phyloP scores from a whole-genome alignment of 2,797 vertebrate species.

The Acipenser transmontanus region DNA sequence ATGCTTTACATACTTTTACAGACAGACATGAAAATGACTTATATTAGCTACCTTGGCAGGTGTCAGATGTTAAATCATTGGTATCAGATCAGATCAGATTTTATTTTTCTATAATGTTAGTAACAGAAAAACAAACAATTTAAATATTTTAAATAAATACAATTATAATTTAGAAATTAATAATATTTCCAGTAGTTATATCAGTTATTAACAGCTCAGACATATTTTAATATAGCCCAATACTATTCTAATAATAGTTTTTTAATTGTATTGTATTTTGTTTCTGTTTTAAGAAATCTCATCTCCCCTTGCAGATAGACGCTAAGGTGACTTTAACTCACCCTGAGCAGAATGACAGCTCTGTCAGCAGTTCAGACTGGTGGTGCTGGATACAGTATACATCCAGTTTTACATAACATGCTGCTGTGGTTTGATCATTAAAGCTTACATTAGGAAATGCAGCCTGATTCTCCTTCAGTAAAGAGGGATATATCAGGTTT shows the following conservation, averaged over 20 bases:
- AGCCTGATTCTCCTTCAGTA: slow-evolving; percentile 27
- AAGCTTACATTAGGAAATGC: slow-evolving; percentile 44
- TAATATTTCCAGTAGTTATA: too few relatives aligned
- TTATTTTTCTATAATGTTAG: too few relatives aligned
- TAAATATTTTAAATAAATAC: too few relatives aligned
- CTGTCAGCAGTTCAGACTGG: slow-evolving; percentile 32
- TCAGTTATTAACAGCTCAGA: too few relatives aligned
- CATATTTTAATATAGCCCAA: too few relatives aligned
- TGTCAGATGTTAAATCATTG: too few relatives aligned
- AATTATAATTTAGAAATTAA: too few relatives aligned
- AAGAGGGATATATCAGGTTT: slow-evolving; percentile 18
- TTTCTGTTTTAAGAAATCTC: not conserved
- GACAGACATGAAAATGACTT: too few relatives aligned
- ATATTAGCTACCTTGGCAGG: too few relatives aligned
- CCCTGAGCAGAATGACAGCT: slow-evolving; percentile 26
- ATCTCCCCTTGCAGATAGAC: slow-evolving; percentile 35
- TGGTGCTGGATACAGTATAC: slow-evolving; percentile 26
- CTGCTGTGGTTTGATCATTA: slow-evolving; percentile 46
- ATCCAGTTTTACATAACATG: slow-evolving; percentile 41
- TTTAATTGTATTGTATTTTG: not conserved
- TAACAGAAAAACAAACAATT: too few relatives aligned
- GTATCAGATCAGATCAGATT: too few relatives aligned
- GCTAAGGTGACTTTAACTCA: slow-evolving; percentile 28
- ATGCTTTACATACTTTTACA: too few relatives aligned
- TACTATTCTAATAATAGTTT: not conserved